phyloP scores from a whole-genome alignment of 2,113 vertebrate genomes.

The Pyrgilauda ruficollis region DNA sequence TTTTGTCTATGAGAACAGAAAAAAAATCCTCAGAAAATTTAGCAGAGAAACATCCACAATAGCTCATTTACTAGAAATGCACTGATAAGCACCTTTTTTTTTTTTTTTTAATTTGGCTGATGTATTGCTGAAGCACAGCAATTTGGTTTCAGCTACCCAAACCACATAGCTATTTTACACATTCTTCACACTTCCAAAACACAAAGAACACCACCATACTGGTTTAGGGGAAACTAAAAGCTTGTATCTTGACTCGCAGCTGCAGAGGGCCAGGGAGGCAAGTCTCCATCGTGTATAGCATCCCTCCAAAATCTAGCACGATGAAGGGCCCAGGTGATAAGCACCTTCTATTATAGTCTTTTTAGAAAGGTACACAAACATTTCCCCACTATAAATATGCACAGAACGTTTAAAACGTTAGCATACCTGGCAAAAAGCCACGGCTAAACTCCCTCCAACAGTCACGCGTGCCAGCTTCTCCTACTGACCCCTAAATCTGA shows the following conservation, averaged over 20 bases:
- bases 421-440: neutral
- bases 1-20: neutral
- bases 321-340: neutral
- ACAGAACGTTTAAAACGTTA: neutral
- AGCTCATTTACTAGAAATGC: neutral
- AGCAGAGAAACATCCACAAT: neutral
- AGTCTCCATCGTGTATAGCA: neutral
- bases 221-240: neutral
- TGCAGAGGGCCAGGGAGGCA: neutral
- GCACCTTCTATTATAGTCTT: neutral
- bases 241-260: neutral
- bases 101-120: neutral
- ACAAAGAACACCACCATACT: neutral
- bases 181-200: neutral
- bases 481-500: neutral
- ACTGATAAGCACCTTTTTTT: neutral
- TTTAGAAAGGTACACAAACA: neutral
- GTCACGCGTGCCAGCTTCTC: neutral
- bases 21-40: neutral
- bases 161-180: neutral
- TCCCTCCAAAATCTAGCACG: accelerated
- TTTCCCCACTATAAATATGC: accelerated
- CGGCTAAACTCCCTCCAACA: neutral
- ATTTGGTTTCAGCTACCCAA: neutral
- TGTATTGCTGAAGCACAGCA: neutral